These are phyloP conservation scores for Hemibagrus wyckioides DNA, from an alignment of 2,113 vertebrate genomes.

Conservation along the genomic window DNA sequence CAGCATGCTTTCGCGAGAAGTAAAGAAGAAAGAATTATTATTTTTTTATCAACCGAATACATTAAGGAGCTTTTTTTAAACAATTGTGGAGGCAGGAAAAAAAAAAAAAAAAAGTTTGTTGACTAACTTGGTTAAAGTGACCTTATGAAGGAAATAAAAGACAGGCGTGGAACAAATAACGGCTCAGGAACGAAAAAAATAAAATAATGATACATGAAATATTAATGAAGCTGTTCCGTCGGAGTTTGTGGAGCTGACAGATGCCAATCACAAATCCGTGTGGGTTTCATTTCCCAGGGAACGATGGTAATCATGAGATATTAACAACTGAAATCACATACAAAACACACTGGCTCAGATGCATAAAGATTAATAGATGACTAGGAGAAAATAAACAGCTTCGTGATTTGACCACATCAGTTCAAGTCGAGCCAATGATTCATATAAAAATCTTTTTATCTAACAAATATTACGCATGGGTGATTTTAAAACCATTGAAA, in stretches of 20 bases:
- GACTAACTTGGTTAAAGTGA: not conserved
- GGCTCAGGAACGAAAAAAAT: not conserved
- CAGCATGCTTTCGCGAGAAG: not conserved
- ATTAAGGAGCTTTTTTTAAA: not conserved
- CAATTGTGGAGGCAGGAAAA: not conserved
- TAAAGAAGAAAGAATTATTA: not conserved
- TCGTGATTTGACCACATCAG: not conserved
- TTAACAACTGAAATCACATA: not conserved
- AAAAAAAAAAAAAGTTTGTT: not conserved
- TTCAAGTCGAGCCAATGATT: not conserved
- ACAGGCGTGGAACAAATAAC: not conserved
- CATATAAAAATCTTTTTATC: not conserved
- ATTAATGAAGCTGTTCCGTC: not conserved
- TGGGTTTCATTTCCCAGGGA: not conserved
- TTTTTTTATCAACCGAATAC: not conserved
- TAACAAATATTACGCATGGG: not conserved
- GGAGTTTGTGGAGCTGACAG: not conserved
- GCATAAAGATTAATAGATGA: not conserved
- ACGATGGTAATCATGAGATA: not conserved
- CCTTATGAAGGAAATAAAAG: not conserved
- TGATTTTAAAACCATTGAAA: not conserved
- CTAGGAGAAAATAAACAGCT: not conserved
- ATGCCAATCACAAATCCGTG: not conserved
- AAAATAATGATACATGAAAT: slow-evolving; percentile 1
- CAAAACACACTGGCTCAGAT: not conserved